phyloP scores from a whole-genome alignment of 2,113 vertebrate genomes.

The Gavialis gangeticus region DNA sequence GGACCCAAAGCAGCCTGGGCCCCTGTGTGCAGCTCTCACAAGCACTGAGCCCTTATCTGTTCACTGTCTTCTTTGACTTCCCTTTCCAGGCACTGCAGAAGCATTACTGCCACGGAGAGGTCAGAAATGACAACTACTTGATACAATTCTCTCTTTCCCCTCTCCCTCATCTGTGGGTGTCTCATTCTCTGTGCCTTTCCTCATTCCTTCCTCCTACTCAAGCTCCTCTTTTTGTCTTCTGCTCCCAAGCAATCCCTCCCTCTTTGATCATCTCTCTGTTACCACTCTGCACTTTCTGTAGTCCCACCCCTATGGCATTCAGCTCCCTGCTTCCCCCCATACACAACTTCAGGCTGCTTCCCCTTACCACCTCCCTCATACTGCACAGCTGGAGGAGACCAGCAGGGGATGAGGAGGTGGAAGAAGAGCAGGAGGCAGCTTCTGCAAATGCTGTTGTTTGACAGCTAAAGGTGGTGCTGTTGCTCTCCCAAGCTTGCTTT shows the following conservation, averaged over 20 bases:
- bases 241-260: background rate
- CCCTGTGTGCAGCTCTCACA: background rate
- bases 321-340: background rate
- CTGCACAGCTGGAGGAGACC: background rate
- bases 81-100: background rate
- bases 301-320: background rate
- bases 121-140: background rate
- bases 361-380: background rate
- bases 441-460: background rate
- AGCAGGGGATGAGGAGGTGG: background rate
- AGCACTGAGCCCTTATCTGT: background rate
- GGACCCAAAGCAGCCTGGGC: background rate
- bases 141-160: background rate
- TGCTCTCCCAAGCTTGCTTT: background rate
- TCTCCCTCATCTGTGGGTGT: background rate
- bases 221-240: background rate
- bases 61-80: background rate
- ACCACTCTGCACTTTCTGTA: background rate
- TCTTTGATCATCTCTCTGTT: background rate
- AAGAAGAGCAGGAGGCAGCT: background rate
- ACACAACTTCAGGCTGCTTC: background rate
- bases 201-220: background rate
- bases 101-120: background rate
- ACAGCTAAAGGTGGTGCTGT: background rate
- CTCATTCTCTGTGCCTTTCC: background rate